Evolutionary conservation across 1,140 invertebrate genomes (phyloP).

Genomic region (Musca domestica): DNA sequence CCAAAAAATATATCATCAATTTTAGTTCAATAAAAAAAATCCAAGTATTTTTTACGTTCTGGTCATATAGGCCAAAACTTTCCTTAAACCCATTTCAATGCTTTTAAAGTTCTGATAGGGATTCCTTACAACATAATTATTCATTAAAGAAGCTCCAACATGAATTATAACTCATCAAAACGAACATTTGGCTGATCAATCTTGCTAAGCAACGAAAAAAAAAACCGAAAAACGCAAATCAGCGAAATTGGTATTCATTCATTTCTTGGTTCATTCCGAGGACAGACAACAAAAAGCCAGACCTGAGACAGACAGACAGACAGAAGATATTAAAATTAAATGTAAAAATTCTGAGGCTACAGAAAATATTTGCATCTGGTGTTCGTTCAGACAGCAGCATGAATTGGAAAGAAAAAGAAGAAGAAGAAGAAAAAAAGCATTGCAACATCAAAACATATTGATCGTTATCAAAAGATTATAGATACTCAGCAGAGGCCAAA

Average conservation of each 20-base stretch:
- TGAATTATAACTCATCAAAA: conserved; percentile 20
- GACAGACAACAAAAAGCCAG: no score
- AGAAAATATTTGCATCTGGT: conserved; percentile 7
- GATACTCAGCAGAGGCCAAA: neutral
- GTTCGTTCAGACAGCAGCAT: neutral
- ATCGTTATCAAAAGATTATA: conserved; percentile 18
- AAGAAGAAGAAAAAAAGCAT: neutral
- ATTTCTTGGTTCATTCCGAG: no score
- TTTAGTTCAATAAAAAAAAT: no score
- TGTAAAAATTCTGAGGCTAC: no score
- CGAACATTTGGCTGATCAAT: conserved; percentile 7
- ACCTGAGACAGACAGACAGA: no score
- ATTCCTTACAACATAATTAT: conserved; percentile 17
- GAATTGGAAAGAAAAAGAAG: neutral
- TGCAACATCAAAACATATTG: conserved; percentile 3
- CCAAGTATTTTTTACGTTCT: no score
- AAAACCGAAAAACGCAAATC: neutral
- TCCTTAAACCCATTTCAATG: no score
- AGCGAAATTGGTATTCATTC: no score
- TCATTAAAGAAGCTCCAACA: conserved; percentile 21
- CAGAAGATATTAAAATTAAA: no score
- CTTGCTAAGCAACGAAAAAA: neutral
- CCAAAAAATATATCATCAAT: no score
- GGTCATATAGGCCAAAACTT: no score
- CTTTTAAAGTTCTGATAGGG: neutral